Conservation (phyloP, 2,797 vertebrate species). For the Mustela erminea region DNA sequence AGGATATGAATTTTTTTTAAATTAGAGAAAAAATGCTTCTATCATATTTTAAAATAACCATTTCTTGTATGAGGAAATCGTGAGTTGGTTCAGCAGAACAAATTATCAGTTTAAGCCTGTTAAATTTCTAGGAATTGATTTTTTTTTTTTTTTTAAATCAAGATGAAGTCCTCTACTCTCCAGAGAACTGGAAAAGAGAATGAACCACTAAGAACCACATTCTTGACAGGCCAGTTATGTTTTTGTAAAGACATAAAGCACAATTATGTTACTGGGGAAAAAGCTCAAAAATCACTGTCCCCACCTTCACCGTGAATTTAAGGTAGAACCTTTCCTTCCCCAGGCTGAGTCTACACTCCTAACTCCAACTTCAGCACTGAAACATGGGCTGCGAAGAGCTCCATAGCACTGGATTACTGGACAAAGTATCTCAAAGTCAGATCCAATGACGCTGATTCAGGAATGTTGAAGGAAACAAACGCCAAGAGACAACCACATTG, state of each 20-base stretch:
- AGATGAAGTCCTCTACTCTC: slow-evolving; percentile 12
- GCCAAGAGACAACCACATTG: not conserved
- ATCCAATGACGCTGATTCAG: not conserved
- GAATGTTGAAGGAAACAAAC: not conserved
- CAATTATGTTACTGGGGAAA: not conserved
- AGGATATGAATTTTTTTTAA: not conserved
- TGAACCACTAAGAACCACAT: not conserved
- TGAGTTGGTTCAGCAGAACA: not conserved
- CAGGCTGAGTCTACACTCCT: not conserved
- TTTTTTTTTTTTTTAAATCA: not conserved
- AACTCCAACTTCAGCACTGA: not conserved
- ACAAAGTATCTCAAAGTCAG: not conserved
- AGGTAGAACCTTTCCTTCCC: not conserved
- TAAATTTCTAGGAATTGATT: not conserved
- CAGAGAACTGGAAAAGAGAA: not conserved
- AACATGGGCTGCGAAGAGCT: not conserved
- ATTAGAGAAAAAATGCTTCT: not conserved
- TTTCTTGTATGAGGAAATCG: not conserved
- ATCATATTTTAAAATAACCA: slow-evolving; percentile 43
- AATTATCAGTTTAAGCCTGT: slow-evolving; percentile 5
- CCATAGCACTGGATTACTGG: not conserved
- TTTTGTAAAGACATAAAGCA: slow-evolving; percentile 20
- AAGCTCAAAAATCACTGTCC: not conserved
- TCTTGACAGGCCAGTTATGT: not conserved
- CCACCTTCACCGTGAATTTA: not conserved